Base-by-base conservation (phyloP, 2,113 vertebrate genomes). In the Cyprinodon variegatus region DNA sequence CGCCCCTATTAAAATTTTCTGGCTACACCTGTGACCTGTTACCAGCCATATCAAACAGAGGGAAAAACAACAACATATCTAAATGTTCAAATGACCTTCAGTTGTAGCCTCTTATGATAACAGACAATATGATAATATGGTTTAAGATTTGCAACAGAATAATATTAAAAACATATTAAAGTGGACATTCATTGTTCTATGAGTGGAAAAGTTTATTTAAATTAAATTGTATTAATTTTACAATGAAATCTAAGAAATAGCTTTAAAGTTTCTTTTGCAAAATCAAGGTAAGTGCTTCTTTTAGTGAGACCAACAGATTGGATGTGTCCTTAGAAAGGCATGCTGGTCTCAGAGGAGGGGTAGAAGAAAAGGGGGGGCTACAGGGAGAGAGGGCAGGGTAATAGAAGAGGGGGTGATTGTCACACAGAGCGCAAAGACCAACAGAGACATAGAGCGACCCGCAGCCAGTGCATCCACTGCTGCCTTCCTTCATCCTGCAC, bases 391-490 rank as follows among this genome's bases (percentile, higher is more conserved):
- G 83, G 84, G 84, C 76, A 85, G 86, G 82, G 62, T 74, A 70
- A 73, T 75, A 64, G 38, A 43, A 65, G 46, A 62, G 72, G 41
- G 37, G 59, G 72, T 57, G 85, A 3, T 70, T 80, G 78, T 86
- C 84, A 83, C 89, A 72, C 67, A 61, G 82, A 87, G 86, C 88
- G 76, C 86, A 72, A 64, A 87, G 83, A 86, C 84, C 87, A 77
- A 59, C 87, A 84, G 82, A 90, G 68, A 64, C 80, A 69, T 67
- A 76, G 20, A 76, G 15, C 81, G 82, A 82, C 84, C 86, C 70
- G 46, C 85, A 85, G 88, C 68, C 74, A 74, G 85, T 86, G 82
- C 85, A 64, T 74, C 81, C 82, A 77, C 81, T 70, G 83, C 71
- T 68, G 68, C 81, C 61, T 82, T 53, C 77, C 63, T 80, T 53